A percentile compares a stretch with the other conserved stretches of the same genome.
Conservation (phyloP, 2,888 invertebrate species). For the Hoplodrina ambigua region DNA sequence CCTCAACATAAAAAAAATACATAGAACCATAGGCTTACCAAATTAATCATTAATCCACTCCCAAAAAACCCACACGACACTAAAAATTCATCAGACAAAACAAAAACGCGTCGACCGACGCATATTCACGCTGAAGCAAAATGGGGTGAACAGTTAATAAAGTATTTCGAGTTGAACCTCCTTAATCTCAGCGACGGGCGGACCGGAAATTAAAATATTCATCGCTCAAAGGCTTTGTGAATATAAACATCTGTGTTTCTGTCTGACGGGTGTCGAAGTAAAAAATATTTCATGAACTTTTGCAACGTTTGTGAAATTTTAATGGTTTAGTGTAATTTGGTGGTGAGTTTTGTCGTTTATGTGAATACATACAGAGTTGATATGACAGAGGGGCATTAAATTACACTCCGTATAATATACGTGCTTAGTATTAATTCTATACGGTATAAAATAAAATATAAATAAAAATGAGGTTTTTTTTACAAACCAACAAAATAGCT, state of each 20-base stretch:
- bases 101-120: constrained; percentile 23
- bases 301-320: constrained; percentile 25
- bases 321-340: background rate
- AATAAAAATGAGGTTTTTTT: too few relatives aligned
- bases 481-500: too few relatives aligned
- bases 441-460: too few relatives aligned
- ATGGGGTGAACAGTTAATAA: constrained; percentile 61
- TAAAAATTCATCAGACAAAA: constrained; percentile 41
- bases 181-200: constrained; percentile 63
- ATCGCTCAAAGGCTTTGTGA: constrained; percentile 63
- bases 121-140: constrained; percentile 33
- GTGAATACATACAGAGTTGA: too few relatives aligned
- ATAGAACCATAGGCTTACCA: background rate
- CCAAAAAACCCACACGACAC: constrained; percentile 4
- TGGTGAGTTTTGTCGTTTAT: background rate
- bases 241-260: constrained; percentile 64
- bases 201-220: constrained; percentile 69
- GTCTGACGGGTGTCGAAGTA: constrained; percentile 49
- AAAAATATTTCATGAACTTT: constrained; percentile 54
- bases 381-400: too few relatives aligned
- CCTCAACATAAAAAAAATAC: background rate
- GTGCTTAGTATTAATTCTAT: too few relatives aligned
- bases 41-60: constrained; percentile 14
- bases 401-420: too few relatives aligned
- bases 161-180: constrained; percentile 57